Percentiles rank a stretch among this genome's conserved stretches.
Evolutionary conservation across 2,113 vertebrate species (phyloP).

Genomic region (Chelonoidis abingdonii): DNA sequence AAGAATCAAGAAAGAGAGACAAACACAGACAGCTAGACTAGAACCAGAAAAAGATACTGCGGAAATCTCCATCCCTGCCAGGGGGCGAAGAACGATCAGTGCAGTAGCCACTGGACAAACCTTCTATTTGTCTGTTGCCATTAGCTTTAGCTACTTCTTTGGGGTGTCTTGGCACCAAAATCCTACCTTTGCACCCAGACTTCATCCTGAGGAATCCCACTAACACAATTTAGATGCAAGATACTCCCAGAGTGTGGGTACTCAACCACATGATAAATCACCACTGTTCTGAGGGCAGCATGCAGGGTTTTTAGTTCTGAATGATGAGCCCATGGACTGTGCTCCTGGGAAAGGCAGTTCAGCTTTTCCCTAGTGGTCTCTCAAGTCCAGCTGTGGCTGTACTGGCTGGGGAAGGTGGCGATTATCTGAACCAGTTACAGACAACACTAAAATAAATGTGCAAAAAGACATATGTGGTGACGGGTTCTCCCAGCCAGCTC

Average conservation of each 20-base stretch:
- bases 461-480: background rate
- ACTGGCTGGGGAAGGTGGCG: background rate
- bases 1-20: background rate
- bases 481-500: background rate
- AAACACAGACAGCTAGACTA: background rate
- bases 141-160: background rate
- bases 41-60: background rate
- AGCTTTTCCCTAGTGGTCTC: background rate
- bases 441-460: background rate
- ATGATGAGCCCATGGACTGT: background rate
- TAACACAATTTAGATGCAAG: background rate
- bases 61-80: background rate
- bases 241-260: background rate
- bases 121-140: fast-evolving
- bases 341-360: background rate
- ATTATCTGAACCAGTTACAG: fast-evolving
- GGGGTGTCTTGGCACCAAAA: fast-evolving
- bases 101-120: background rate
- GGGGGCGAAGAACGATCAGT: background rate
- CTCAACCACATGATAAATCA: background rate
- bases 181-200: background rate
- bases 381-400: fast-evolving
- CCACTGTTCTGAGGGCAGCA: background rate
- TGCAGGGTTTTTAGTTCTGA: too few species aligned
- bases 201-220: background rate